Percentiles rank a stretch among this genome's conserved stretches.
Conservation (phyloP, 2,113 vertebrate species). For the Corapipo altera region DNA sequence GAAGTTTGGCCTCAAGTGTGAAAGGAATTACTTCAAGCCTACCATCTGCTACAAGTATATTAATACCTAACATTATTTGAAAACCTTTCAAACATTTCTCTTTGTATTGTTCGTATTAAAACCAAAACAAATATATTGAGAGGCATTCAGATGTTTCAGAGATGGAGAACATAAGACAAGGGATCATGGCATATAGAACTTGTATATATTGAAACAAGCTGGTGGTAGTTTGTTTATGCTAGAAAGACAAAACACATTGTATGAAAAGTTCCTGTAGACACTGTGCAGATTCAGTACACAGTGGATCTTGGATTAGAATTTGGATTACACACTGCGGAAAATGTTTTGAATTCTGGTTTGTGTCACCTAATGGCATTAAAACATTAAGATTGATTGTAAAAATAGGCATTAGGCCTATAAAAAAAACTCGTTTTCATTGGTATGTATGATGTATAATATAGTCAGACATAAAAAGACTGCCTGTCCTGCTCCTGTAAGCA, state of each 20-base stretch:
- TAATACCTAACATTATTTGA: neutral
- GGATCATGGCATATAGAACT: neutral
- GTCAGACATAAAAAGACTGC: neutral
- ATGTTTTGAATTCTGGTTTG: constrained; percentile 34
- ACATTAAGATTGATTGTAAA: neutral
- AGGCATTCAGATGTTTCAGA: neutral
- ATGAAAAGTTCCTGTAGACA: neutral
- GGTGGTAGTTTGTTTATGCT: neutral
- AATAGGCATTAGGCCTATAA: neutral
- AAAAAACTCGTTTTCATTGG: neutral
- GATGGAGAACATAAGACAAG: neutral
- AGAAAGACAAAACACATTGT: neutral
- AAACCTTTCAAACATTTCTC: neutral
- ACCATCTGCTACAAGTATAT: neutral
- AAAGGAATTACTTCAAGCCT: neutral
- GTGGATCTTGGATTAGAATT: constrained; percentile 1
- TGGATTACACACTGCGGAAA: neutral
- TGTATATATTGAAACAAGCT: neutral
- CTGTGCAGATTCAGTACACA: constrained; percentile 8
- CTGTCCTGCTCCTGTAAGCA: neutral
- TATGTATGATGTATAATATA: neutral
- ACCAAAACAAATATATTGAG: neutral
- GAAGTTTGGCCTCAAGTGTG: neutral
- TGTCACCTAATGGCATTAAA: neutral
- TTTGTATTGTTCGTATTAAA: neutral